These are phyloP conservation scores for Agelastica alni DNA, from an alignment of 2,888 invertebrate genomes.

Conservation along the genomic window DNA sequence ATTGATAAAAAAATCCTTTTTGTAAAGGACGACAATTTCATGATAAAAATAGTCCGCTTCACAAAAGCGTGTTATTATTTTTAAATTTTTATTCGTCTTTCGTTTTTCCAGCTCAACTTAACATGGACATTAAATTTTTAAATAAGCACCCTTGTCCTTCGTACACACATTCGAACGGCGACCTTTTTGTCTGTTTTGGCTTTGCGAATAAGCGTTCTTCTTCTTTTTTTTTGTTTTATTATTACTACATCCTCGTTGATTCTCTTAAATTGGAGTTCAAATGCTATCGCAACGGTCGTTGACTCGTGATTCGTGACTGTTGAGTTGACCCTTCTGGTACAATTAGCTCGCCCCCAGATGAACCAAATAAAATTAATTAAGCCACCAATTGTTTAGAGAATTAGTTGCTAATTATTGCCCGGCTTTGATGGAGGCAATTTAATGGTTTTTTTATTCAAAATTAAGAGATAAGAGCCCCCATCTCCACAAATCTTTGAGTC, in stretches of 20 bases:
- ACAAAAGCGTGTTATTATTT: too few relatives aligned
- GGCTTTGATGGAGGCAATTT: not conserved
- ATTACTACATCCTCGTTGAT: constrained; percentile 1
- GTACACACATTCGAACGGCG: not conserved
- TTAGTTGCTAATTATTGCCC: constrained; percentile 10
- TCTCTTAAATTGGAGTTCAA: constrained; percentile 2
- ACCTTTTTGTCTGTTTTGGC: not conserved
- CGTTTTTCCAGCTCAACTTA: not conserved
- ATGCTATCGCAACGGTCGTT: constrained; percentile 1
- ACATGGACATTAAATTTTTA: not conserved
- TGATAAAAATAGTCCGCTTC: too few relatives aligned
- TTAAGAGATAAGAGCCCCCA: too few relatives aligned
- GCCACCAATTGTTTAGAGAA: constrained; percentile 13
- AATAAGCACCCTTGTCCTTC: not conserved
- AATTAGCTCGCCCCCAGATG: not conserved
- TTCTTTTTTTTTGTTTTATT: constrained; percentile 1
- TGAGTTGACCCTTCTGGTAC: constrained; percentile 8
- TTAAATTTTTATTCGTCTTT: too few relatives aligned
- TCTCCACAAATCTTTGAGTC: too few relatives aligned
- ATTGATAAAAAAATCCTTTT: too few relatives aligned
- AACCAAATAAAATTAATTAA: constrained; percentile 9
- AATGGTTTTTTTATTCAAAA: not conserved
- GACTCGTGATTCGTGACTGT: constrained; percentile 13
- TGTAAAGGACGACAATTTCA: too few relatives aligned
- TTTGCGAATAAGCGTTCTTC: not conserved